Evolutionary conservation across 2,113 vertebrate genomes (phyloP).

Genomic region (Leucopsar rothschildi): DNA sequence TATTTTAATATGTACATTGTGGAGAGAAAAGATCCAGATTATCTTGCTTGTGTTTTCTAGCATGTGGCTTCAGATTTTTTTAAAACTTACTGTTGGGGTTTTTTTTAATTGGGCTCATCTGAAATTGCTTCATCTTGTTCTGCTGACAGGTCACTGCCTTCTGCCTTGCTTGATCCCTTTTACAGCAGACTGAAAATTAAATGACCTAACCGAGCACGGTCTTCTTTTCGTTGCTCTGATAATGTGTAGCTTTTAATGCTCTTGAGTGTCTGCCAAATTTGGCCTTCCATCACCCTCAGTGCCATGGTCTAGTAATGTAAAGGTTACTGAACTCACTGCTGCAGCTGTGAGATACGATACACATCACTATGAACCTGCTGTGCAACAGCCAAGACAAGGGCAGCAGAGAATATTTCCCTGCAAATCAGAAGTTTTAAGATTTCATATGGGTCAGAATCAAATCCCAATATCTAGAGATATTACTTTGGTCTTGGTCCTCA

Average conservation of each 20-base stretch:
- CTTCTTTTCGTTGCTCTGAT: constrained; percentile 11
- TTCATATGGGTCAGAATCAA: background rate
- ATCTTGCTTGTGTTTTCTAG: background rate
- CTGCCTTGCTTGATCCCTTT: constrained; percentile 20
- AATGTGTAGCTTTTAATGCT: constrained; percentile 42
- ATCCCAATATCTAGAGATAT: background rate
- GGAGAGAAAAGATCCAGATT: background rate
- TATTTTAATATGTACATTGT: background rate
- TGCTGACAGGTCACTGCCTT: background rate
- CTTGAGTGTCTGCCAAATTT: constrained; percentile 34
- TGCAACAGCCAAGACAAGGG: background rate
- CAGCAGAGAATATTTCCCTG: background rate
- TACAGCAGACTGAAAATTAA: constrained; percentile 35
- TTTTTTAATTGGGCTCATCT: background rate
- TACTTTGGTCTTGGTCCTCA: background rate
- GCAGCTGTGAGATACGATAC: constrained; percentile 30
- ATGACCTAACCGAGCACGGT: background rate
- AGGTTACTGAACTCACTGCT: constrained; percentile 23
- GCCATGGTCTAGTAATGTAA: constrained; percentile 20
- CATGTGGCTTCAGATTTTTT: background rate
- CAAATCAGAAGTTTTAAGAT: constrained; percentile 21
- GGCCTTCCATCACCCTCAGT: background rate
- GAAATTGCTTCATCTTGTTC: constrained; percentile 7
- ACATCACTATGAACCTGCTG: background rate
- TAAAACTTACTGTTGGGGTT: background rate